phyloP scores from a whole-genome alignment of 1,140 invertebrate genomes.

The Trypoxylus dichotomus region DNA sequence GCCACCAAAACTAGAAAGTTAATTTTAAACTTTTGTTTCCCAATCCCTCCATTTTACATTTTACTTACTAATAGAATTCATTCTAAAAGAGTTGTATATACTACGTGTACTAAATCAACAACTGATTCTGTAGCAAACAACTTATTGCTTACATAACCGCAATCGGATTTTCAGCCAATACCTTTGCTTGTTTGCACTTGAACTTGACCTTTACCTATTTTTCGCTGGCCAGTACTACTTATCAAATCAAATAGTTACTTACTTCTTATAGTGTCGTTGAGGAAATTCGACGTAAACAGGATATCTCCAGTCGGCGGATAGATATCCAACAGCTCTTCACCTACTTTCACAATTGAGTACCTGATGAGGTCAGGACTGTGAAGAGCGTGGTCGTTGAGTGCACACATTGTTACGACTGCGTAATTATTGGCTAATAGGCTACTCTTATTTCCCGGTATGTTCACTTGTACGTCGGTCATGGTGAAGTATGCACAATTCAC shows the following conservation, averaged over 20 bases:
- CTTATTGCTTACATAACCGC: neutral
- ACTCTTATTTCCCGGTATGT: conserved; percentile 27
- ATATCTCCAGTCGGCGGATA: conserved; percentile 21
- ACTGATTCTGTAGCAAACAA: too few species aligned
- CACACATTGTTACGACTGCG: conserved; percentile 24
- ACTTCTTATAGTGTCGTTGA: conserved; percentile 24
- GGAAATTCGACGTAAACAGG: conserved; percentile 5
- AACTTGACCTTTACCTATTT: neutral
- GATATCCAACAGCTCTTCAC: neutral
- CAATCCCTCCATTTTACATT: too few species aligned
- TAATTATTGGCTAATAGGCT: neutral
- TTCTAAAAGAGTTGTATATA: too few species aligned
- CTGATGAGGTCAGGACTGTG: neutral
- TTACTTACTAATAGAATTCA: too few species aligned
- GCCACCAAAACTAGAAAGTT: too few species aligned
- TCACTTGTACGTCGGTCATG: conserved; percentile 27
- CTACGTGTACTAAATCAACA: too few species aligned
- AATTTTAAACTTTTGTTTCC: too few species aligned
- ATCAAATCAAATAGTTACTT: conserved; percentile 17
- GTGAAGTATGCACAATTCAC: conserved; percentile 22
- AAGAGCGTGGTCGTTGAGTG: neutral
- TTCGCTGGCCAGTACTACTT: neutral
- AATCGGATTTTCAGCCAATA: neutral
- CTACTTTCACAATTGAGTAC: conserved; percentile 15
- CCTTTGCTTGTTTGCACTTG: neutral